A percentile compares a stretch with the other conserved stretches of the same genome.
phyloP scores from a whole-genome alignment of 2,113 vertebrate genomes.

The Lamprotornis superbus region DNA sequence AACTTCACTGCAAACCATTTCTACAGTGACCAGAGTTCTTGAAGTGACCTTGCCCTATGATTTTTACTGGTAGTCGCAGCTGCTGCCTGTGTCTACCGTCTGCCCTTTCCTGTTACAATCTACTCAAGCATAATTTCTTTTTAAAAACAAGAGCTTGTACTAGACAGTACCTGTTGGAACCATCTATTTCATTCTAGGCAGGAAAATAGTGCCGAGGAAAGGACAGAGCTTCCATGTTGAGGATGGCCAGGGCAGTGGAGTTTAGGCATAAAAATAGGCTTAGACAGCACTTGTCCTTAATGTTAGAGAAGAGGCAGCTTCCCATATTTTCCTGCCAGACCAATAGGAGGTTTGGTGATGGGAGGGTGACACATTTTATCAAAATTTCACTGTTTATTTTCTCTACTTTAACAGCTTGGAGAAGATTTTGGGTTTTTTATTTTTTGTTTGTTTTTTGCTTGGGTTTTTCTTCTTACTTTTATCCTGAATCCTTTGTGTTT shows the following conservation, averaged over 20 bases:
- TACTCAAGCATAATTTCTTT: neutral
- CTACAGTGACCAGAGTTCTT: neutral
- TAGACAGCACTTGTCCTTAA: neutral
- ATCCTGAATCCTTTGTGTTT: neutral
- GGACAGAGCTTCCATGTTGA: neutral
- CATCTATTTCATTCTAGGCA: neutral
- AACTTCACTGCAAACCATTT: neutral
- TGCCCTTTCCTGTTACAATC: neutral
- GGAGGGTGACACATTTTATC: neutral
- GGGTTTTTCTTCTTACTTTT: neutral
- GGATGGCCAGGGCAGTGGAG: neutral
- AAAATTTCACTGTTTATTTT: neutral
- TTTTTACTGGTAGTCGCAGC: neutral
- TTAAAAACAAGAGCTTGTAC: neutral
- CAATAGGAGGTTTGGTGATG: neutral
- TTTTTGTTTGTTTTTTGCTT: neutral
- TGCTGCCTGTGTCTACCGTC: neutral
- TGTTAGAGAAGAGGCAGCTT: neutral
- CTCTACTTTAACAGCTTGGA: neutral
- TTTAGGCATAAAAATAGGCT: neutral
- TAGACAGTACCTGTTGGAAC: neutral
- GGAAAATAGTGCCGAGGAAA: neutral
- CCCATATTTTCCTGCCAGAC: neutral
- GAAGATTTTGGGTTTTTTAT: accelerated
- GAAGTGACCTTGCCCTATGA: neutral